Conservation (phyloP, 2,797 vertebrate genomes). For the Sciurus carolinensis region DNA sequence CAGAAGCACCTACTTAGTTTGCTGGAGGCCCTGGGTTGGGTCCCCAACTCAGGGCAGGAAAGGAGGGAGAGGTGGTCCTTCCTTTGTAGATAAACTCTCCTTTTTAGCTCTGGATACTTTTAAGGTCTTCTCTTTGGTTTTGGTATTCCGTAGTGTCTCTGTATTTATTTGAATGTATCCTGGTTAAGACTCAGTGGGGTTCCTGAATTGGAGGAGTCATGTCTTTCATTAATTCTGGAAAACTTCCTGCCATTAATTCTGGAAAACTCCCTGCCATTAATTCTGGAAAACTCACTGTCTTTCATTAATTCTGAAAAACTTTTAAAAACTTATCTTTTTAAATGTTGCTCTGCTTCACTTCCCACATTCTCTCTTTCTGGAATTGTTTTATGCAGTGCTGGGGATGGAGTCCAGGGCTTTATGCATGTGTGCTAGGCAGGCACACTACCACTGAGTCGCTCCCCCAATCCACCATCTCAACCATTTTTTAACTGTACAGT, state of each 20-base stretch:
- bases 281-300: neutral
- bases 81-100: neutral
- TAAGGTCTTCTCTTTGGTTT: neutral
- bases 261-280: neutral
- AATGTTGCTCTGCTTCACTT: constrained; percentile 33
- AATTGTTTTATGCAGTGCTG: neutral
- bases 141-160: neutral
- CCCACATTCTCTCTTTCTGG: neutral
- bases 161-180: neutral
- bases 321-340: neutral
- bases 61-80: neutral
- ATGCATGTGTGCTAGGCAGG: too few species aligned
- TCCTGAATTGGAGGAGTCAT: neutral
- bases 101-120: neutral
- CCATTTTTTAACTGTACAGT: too few species aligned
- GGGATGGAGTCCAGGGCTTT: neutral
- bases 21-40: neutral
- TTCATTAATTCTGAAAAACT: neutral
- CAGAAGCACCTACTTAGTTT: neutral
- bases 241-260: neutral
- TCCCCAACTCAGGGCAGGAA: neutral
- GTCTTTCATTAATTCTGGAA: neutral
- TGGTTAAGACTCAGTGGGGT: neutral
- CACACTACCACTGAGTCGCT: too few species aligned
- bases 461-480: too few species aligned